These are phyloP conservation scores for Neopelma chrysocephalum DNA, from an alignment of 2,797 vertebrate genomes.

Conservation along the genomic window DNA sequence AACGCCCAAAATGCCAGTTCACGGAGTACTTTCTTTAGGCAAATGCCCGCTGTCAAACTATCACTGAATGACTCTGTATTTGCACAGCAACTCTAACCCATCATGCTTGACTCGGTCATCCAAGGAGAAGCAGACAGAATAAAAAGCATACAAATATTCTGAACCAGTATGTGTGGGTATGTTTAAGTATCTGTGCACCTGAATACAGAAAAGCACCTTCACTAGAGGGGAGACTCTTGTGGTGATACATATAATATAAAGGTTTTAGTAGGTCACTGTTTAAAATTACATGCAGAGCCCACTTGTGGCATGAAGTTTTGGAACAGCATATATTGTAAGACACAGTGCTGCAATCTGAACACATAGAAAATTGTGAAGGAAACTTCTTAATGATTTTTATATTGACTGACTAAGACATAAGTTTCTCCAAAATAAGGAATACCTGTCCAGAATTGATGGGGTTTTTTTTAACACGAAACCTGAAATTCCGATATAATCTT, in stretches of 20 bases:
- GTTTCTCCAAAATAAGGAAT: not conserved
- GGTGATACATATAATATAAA: not conserved
- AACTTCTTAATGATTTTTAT: not conserved
- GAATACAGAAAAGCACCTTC: not conserved
- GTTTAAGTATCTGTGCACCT: not conserved
- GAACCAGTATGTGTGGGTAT: not conserved
- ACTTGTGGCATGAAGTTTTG: not conserved
- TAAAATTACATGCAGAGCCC: not conserved
- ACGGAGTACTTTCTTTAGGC: not conserved
- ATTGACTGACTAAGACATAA: not conserved
- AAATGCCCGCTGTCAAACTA: constrained; percentile 26
- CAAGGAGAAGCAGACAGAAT: not conserved
- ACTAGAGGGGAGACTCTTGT: not conserved
- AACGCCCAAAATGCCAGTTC: constrained; percentile 5
- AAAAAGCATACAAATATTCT: not conserved
- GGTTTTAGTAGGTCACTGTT: not conserved
- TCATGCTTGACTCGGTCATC: not conserved
- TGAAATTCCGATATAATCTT: not conserved
- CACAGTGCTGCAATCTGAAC: not conserved
- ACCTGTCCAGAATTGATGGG: not conserved
- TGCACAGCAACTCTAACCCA: not conserved
- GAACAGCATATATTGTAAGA: not conserved
- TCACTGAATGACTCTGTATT: constrained; percentile 37
- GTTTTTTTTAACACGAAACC: not conserved
- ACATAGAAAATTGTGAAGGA: not conserved